These are phyloP conservation scores for Pterostichus madidus DNA, from an alignment of 2,888 invertebrate species.

Conservation along the genomic window DNA sequence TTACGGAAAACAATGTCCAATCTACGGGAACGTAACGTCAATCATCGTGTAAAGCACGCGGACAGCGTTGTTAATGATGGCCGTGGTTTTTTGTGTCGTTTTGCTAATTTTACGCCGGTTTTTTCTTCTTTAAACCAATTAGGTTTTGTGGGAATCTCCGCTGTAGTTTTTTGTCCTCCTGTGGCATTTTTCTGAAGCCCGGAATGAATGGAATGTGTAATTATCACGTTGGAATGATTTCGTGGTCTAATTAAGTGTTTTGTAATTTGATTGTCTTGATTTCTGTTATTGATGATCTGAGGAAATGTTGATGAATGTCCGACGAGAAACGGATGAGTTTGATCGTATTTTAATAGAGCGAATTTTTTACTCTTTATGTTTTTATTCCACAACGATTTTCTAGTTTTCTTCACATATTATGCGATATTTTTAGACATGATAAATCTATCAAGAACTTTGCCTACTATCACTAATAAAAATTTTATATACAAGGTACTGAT, in stretches of 20 bases:
- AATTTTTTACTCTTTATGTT: not conserved
- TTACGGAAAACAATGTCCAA: constrained; percentile 62
- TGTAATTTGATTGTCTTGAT: constrained; percentile 55
- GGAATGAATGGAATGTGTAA: constrained; percentile 59
- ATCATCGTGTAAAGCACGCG: constrained; percentile 57
- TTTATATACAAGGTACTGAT: not conserved
- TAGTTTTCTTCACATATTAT: not conserved
- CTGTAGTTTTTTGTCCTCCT: constrained; percentile 22
- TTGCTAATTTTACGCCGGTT: constrained; percentile 61
- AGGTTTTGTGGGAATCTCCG: constrained; percentile 62
- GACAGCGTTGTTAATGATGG: constrained; percentile 61
- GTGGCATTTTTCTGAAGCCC: constrained; percentile 14
- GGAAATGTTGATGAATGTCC: constrained; percentile 38
- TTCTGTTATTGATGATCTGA: constrained; percentile 48
- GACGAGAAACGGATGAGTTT: not conserved
- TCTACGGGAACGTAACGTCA: constrained; percentile 52
- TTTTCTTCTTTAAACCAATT: constrained; percentile 65
- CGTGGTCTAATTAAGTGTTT: constrained; percentile 58
- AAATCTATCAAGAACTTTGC: not conserved
- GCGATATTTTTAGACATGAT: constrained; percentile 1
- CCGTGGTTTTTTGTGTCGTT: constrained; percentile 54
- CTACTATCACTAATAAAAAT: not conserved
- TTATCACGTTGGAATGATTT: constrained; percentile 58
- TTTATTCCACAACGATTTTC: not conserved
- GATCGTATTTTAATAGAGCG: constrained; percentile 11